phyloP scores from a whole-genome alignment of 2,797 vertebrate species.

The Eutrigla gurnardus region DNA sequence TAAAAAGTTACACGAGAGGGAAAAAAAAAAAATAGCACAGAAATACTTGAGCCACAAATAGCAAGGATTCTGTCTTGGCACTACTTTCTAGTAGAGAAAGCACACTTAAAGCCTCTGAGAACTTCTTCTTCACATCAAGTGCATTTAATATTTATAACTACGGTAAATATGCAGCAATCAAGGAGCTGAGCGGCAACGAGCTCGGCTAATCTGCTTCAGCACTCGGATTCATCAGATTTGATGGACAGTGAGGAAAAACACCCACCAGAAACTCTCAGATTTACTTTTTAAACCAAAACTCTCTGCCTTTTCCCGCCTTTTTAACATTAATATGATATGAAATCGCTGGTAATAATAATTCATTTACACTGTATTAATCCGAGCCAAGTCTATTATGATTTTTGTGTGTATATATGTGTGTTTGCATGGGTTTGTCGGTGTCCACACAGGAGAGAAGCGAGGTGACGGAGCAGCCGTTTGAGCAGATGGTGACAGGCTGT shows the following conservation, averaged over 20 bases:
- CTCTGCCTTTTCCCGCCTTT: too few species aligned
- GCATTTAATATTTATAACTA: not conserved
- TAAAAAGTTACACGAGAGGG: not conserved
- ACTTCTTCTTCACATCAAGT: not conserved
- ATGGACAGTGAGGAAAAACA: not conserved
- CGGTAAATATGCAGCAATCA: not conserved
- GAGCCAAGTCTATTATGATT: too few species aligned
- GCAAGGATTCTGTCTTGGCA: not conserved
- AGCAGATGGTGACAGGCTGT: conserved; percentile 76
- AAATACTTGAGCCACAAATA: too few species aligned
- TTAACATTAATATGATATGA: too few species aligned
- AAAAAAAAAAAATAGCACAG: too few species aligned
- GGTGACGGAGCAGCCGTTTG: conserved; percentile 50
- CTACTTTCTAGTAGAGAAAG: not conserved
- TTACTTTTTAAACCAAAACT: not conserved
- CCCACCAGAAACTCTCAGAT: not conserved
- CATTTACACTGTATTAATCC: too few species aligned
- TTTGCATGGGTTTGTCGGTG: too few species aligned
- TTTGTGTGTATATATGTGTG: too few species aligned
- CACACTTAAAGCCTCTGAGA: not conserved
- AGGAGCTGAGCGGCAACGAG: not conserved
- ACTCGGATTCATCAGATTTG: not conserved
- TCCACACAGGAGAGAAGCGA: not conserved
- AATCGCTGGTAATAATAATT: too few species aligned
- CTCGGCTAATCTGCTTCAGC: not conserved